Conservation (phyloP, 2,797 vertebrate species). For the Chaenodraco wilsoni region DNA sequence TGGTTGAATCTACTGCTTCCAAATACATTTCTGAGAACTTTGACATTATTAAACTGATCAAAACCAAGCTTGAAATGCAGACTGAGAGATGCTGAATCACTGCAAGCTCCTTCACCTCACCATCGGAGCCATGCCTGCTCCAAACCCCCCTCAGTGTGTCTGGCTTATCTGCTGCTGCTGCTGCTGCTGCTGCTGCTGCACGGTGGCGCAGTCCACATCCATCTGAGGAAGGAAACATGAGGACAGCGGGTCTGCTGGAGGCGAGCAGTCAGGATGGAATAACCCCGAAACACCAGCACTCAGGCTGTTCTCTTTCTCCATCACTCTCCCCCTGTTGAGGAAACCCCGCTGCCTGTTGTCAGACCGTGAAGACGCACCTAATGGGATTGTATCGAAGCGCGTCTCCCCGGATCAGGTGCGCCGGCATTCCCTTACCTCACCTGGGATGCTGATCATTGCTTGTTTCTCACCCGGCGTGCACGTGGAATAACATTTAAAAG, state of each 20-base stretch:
- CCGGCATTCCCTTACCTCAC: slow-evolving; percentile 40
- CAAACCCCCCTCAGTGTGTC: slow-evolving; percentile 30
- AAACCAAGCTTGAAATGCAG: slow-evolving; percentile 1
- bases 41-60: background rate
- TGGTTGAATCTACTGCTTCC: background rate
- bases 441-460: slow-evolving; percentile 27
- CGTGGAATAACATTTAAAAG: slow-evolving; percentile 30
- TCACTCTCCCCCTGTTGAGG: background rate
- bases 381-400: slow-evolving; percentile 45
- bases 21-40: background rate
- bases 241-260: slow-evolving; percentile 26
- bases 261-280: slow-evolving; percentile 13
- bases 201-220: slow-evolving; percentile 64
- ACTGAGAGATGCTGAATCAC: slow-evolving; percentile 27
- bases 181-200: slow-evolving; percentile 62
- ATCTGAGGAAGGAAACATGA: slow-evolving; percentile 49
- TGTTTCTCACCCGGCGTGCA: background rate
- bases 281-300: slow-evolving; percentile 6
- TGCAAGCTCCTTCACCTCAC: slow-evolving; percentile 19
- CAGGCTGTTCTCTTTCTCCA: slow-evolving; percentile 1
- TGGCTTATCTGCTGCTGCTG: slow-evolving; percentile 52
- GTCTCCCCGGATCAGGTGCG: slow-evolving; percentile 46
- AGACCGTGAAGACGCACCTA: slow-evolving; percentile 36
- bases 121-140: slow-evolving; percentile 26
- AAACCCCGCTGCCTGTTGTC: background rate